phyloP scores from a whole-genome alignment of 1,140 invertebrate species.

The Aporrectodea caliginosa region DNA sequence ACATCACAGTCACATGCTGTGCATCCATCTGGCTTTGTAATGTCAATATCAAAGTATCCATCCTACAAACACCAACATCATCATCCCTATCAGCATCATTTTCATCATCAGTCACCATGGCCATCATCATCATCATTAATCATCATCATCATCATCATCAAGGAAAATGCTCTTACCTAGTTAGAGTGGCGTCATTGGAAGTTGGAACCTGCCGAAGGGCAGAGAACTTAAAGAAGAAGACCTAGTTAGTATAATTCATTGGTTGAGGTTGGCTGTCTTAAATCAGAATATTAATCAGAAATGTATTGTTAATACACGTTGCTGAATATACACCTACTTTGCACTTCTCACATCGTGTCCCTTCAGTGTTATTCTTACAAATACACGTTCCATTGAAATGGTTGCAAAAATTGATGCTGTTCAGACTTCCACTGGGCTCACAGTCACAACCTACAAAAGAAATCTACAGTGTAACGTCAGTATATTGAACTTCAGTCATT shows the following conservation, averaged over 20 bases:
- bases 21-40: slow-evolving; percentile 84
- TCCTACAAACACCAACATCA: slow-evolving; percentile 59
- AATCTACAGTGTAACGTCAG: not conserved
- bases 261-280: not conserved
- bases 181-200: not conserved
- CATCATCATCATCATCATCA: too few relatives aligned
- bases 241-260: not conserved
- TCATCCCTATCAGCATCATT: not conserved
- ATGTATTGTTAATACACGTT: not conserved
- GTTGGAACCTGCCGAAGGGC: too few relatives aligned
- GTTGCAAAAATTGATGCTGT: slow-evolving; percentile 30
- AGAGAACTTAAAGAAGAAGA: too few relatives aligned
- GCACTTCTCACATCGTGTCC: slow-evolving; percentile 24
- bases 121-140: too few relatives aligned
- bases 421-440: slow-evolving; percentile 13
- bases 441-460: slow-evolving; percentile 31
- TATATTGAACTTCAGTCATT: not conserved
- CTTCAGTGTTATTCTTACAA: slow-evolving; percentile 31
- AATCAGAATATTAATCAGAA: not conserved
- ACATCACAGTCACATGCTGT: slow-evolving; percentile 82
- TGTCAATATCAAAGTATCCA: slow-evolving; percentile 84
- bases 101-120: not conserved
- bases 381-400: slow-evolving; percentile 30
- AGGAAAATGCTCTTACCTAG: too few relatives aligned
- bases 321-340: slow-evolving; percentile 33